Conservation (phyloP, 1,140 invertebrate species). For the Goniozus legneri region DNA sequence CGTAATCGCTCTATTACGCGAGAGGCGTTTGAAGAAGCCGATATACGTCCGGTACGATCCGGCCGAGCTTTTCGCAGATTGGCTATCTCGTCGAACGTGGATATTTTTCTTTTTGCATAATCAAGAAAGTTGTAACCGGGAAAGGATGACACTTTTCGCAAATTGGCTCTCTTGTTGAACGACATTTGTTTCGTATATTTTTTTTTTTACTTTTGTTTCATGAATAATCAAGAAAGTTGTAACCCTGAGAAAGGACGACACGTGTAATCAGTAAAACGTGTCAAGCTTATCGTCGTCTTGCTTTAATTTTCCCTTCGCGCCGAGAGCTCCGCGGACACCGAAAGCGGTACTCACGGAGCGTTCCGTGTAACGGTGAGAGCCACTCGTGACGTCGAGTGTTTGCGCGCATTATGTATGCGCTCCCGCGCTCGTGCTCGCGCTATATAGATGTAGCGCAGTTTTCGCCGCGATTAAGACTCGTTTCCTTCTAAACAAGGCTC, state of each 20-base stretch:
- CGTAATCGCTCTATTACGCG: no score
- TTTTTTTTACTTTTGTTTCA: neutral
- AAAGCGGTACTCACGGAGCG: conserved; percentile 5
- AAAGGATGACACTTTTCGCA: no score
- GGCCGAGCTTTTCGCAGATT: no score
- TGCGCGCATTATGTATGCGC: no score
- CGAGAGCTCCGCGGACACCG: no score
- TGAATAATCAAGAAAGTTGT: conserved; percentile 6
- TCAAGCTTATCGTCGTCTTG: neutral
- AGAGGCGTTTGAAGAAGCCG: no score
- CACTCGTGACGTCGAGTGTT: conserved; percentile 3
- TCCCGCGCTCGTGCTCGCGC: no score
- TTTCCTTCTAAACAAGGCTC: conserved; percentile 4
- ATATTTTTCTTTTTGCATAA: no score
- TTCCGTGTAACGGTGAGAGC: conserved; percentile 1
- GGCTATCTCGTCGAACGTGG: no score
- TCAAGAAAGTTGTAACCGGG: no score
- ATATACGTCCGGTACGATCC: no score
- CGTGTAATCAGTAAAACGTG: no score
- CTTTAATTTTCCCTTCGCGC: neutral
- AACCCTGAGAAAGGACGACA: neutral
- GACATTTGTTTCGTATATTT: conserved; percentile 3
- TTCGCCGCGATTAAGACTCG: conserved; percentile 23
- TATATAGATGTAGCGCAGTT: conserved; percentile 21
- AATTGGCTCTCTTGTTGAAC: conserved; percentile 12